Conservation (phyloP, 1,140 invertebrate genomes). For the Zaprionus davidi region DNA sequence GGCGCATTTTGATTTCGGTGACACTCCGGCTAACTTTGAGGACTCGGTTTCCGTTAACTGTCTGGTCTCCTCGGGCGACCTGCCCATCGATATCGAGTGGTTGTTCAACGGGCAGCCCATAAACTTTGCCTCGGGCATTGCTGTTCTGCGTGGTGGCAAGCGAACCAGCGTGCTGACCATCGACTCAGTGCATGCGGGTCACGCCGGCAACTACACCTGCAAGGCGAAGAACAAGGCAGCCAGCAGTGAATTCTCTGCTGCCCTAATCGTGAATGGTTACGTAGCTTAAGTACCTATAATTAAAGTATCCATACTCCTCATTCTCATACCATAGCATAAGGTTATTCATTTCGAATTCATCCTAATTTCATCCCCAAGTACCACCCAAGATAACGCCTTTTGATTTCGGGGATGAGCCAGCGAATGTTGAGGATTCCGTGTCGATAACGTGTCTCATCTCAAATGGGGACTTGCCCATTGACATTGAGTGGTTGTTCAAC, state of each 20-base stretch:
- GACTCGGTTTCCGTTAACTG: conserved; percentile 90
- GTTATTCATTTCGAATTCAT: conserved; percentile 8
- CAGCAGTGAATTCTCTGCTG: conserved; percentile 87
- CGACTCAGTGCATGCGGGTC: conserved; percentile 88
- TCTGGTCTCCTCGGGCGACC: conserved; percentile 92
- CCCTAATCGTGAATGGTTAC: conserved; percentile 90
- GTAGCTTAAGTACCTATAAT: neutral
- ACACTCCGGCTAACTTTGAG: conserved; percentile 88
- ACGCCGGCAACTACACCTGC: conserved; percentile 89
- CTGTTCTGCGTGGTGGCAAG: conserved; percentile 74
- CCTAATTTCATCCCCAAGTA: conserved; percentile 37
- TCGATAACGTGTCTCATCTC: conserved; percentile 91
- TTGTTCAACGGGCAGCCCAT: conserved; percentile 87
- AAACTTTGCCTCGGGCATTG: conserved; percentile 69
- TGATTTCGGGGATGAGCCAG: conserved; percentile 90
- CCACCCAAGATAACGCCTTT: conserved; percentile 85
- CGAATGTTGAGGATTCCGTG: conserved; percentile 92
- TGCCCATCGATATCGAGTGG: conserved; percentile 92
- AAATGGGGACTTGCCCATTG: conserved; percentile 91
- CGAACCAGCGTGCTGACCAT: conserved; percentile 90
- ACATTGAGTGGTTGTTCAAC: conserved; percentile 92
- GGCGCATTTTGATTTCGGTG: conserved; percentile 88
- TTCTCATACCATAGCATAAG: neutral
- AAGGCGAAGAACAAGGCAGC: conserved; percentile 91
- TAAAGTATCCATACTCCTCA: neutral